phyloP scores from a whole-genome alignment of 2,797 vertebrate species.

The Mareca strepera region DNA sequence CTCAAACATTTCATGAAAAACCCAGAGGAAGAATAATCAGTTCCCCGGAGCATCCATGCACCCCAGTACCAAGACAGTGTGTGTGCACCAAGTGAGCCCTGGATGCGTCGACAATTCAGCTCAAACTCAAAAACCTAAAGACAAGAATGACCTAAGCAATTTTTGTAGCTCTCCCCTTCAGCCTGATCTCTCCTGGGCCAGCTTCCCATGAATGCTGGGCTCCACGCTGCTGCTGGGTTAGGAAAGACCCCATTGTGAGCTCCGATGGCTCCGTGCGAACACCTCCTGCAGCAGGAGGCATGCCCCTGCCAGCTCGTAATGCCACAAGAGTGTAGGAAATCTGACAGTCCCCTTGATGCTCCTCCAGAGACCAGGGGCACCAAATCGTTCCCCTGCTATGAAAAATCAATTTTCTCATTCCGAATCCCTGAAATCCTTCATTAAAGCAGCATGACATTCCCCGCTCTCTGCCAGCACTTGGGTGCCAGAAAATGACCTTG shows the following conservation, averaged over 20 bases:
- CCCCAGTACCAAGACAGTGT: not conserved
- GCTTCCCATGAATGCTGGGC: not conserved
- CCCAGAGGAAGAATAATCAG: not conserved
- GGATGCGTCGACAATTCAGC: not conserved
- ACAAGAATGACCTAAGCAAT: not conserved
- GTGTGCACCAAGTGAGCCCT: fast-evolving
- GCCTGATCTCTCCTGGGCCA: not conserved
- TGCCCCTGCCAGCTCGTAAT: not conserved
- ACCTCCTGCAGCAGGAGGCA: fast-evolving
- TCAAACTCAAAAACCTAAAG: not conserved
- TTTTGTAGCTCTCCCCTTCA: not conserved
- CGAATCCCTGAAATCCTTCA: not conserved
- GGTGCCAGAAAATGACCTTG: not conserved
- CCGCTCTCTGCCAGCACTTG: not conserved
- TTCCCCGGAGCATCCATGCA: not conserved
- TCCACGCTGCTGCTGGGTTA: not conserved
- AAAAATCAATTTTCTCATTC: conserved; percentile 1
- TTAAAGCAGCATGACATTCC: not conserved
- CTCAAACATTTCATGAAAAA: not conserved
- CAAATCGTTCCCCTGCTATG: fast-evolving
- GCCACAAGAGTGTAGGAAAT: not conserved
- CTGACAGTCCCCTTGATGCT: not conserved
- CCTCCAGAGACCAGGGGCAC: not conserved
- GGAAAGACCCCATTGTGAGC: not conserved
- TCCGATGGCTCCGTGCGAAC: not conserved